Base-by-base conservation (phyloP, 2,113 vertebrate species). In the Mustela nigripes region DNA sequence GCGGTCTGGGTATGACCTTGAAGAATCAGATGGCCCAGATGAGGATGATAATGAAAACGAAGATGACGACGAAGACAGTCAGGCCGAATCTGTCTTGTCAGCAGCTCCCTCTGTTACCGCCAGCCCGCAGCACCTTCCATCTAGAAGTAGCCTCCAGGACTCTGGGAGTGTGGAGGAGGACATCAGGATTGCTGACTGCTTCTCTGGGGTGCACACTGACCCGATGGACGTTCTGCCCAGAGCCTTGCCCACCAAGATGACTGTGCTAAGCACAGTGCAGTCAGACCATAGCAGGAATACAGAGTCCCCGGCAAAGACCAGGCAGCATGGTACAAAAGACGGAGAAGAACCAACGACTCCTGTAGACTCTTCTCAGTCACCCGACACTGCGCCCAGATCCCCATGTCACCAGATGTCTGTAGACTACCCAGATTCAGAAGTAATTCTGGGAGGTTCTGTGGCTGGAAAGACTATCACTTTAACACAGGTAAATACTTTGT, bases 31-130 rank as follows among this genome's bases (percentile, higher is more conserved):
- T 5, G 99, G 99, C 26, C 98, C 99, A 0, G 99, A 99, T 7
- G 99, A 99, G 65, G 99, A 99, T 39, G 99, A 99, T 6, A 99
- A 99, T 15, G 99, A 99, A 73, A 99, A 99, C 0, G 99, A 99
- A 33, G 99, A 99, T 1, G 99, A 99, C 1, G 99, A 99, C 69
- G 99, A 99, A n/a, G 99, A 99, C 98, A 99, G 99, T 98, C 99
- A 99, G 98, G 99, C 99, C 0, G 99, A 99, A 94, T 99, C 99
- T 0, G 99, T 99, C n/a, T 98, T 99, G 9, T 99, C 99, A 9
- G 99, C 99, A 6, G 99, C 99, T 1, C 99, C 99, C 2, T 99
- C 99, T 0, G 99, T 99, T 62, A 99, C 99, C 0, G 99, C 99
- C 95, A 99, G 99, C 97, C 99, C 99, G 0, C 99, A 99, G 98